Evolutionary conservation across 1,140 invertebrate genomes (phyloP).

Genomic region (Drosophila guanche): DNA sequence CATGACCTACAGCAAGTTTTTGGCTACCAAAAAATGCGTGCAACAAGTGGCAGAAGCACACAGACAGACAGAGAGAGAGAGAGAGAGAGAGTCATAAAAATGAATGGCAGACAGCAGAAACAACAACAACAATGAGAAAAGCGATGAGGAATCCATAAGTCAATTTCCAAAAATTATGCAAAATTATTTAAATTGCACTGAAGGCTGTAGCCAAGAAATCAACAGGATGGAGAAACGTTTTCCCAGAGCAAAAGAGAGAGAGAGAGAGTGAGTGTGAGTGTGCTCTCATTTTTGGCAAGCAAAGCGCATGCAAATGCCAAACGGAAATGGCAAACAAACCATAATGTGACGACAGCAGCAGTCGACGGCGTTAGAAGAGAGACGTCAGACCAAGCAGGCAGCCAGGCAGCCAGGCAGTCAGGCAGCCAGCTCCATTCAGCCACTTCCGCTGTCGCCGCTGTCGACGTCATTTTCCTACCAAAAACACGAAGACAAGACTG

Average conservation of each 20-base stretch:
- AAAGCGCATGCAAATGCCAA: conserved; percentile 78
- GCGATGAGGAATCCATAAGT: conserved; percentile 78
- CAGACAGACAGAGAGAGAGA: conserved; percentile 3
- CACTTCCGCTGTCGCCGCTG: conserved; percentile 62
- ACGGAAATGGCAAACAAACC: conserved; percentile 81
- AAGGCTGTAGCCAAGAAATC: conserved; percentile 58
- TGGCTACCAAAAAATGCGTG: conserved; percentile 31
- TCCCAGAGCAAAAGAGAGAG: not conserved
- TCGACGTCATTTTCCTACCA: conserved; percentile 44
- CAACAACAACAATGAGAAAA: too few relatives aligned
- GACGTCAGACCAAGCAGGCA: too few relatives aligned
- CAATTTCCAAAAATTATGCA: conserved; percentile 83
- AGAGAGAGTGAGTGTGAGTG: conserved; percentile 11
- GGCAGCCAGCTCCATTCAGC: conserved; percentile 18
- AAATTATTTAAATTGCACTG: conserved; percentile 82
- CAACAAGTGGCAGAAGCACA: conserved; percentile 68
- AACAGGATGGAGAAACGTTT: conserved; percentile 48
- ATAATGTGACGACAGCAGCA: conserved; percentile 75
- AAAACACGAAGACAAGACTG: conserved; percentile 53
- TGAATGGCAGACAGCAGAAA: conserved; percentile 58
- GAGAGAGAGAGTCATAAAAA: conserved; percentile 55
- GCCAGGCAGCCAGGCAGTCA: too few relatives aligned
- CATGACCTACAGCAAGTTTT: conserved; percentile 77
- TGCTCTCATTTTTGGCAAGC: conserved; percentile 50
- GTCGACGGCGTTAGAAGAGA: too few relatives aligned